Conservation (phyloP, 2,797 vertebrate species). For the Etheostoma perlongum region DNA sequence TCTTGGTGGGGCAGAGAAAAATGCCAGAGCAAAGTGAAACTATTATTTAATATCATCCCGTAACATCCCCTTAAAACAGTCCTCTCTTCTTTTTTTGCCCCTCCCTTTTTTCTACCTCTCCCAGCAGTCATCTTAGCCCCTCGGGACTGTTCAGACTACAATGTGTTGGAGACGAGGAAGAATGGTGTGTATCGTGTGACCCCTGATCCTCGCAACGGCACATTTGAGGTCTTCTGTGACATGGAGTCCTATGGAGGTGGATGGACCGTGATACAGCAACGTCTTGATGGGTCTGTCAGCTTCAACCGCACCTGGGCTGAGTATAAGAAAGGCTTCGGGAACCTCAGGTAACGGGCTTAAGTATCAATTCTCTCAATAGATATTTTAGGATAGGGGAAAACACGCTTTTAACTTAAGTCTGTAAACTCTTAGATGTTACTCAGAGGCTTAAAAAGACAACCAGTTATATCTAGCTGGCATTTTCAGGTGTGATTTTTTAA, state of each 20-base stretch:
- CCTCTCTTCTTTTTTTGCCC: not conserved
- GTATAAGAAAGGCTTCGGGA: conserved; percentile 95
- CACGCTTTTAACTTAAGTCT: not conserved
- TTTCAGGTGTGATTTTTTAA: not conserved
- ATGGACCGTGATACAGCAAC: conserved; percentile 94
- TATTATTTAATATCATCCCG: conserved; percentile 42
- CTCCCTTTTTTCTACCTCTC: conserved; percentile 24
- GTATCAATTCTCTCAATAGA: not conserved
- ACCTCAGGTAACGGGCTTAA: conserved; percentile 76
- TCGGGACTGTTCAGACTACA: conserved; percentile 93
- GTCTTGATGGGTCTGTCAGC: conserved; percentile 90
- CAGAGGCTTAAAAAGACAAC: not conserved
- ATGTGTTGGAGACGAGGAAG: conserved; percentile 81
- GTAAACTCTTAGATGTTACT: not conserved
- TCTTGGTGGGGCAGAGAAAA: conserved; percentile 36
- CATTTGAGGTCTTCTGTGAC: conserved; percentile 93
- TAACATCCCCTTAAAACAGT: conserved; percentile 38
- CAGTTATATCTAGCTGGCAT: not conserved
- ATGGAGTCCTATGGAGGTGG: conserved; percentile 94
- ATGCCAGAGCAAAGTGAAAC: conserved; percentile 49
- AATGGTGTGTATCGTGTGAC: conserved; percentile 90
- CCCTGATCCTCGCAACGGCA: conserved; percentile 87
- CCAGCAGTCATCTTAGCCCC: conserved; percentile 78
- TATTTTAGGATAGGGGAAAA: not conserved
- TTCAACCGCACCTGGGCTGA: conserved; percentile 95